Conservation (phyloP, 2,888 invertebrate species). For the Tenthredo scrophulariae region DNA sequence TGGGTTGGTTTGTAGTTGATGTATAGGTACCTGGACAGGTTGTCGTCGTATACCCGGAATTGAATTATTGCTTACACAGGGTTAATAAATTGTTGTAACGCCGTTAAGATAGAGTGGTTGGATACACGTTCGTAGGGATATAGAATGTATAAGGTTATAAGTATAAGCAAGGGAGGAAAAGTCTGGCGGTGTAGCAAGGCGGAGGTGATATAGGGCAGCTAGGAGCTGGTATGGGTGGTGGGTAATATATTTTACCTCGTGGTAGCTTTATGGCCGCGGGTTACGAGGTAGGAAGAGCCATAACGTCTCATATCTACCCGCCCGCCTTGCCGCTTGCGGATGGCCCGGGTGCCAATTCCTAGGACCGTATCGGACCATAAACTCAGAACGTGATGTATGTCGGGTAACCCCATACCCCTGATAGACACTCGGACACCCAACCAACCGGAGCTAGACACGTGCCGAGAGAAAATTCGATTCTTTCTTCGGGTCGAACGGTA, state of each 20-base stretch:
- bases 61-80: slow-evolving; percentile 72
- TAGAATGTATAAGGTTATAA: slow-evolving; percentile 60
- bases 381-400: slow-evolving; percentile 72
- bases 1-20: background rate
- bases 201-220: slow-evolving; percentile 56
- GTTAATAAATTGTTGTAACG: slow-evolving; percentile 77
- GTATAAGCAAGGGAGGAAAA: slow-evolving; percentile 61
- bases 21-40: background rate
- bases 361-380: slow-evolving; percentile 74
- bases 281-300: slow-evolving; percentile 77
- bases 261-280: slow-evolving; percentile 77
- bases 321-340: slow-evolving; percentile 63
- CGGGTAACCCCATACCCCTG: background rate
- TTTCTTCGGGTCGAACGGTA: slow-evolving; percentile 22
- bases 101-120: slow-evolving; percentile 72
- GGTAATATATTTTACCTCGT: slow-evolving; percentile 72
- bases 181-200: slow-evolving; percentile 63
- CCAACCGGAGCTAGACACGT: background rate
- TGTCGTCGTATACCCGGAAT: background rate
- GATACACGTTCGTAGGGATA: slow-evolving; percentile 37
- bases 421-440: background rate
- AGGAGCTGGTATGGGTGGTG: background rate
- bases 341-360: slow-evolving; percentile 73
- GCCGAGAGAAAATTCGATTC: slow-evolving; percentile 31
- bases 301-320: slow-evolving; percentile 73